Conservation (phyloP, 2,888 invertebrate genomes). For the Coenonympha glycerion region DNA sequence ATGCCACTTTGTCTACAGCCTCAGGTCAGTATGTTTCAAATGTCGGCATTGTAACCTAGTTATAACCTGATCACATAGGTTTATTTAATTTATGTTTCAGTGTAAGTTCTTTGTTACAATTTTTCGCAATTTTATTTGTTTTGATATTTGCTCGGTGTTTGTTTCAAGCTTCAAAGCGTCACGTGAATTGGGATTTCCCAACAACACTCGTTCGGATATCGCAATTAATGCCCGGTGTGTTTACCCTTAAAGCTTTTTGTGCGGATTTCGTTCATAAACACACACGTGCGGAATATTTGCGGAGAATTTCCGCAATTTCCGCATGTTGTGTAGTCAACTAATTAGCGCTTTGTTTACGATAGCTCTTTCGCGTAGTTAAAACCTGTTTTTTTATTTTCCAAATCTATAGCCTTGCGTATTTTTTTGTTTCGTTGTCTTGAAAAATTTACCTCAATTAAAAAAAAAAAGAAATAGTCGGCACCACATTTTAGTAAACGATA, state of each 20-base stretch:
- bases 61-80: too few relatives aligned
- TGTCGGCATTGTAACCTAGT: not conserved
- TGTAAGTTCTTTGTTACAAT: too few relatives aligned
- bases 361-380: conserved; percentile 3
- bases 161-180: not conserved
- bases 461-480: too few relatives aligned
- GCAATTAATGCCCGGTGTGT: conserved; percentile 21
- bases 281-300: not conserved
- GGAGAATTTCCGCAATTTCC: conserved; percentile 2
- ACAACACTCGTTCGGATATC: conserved; percentile 19
- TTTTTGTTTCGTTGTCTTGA: not conserved
- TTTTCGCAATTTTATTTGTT: too few relatives aligned
- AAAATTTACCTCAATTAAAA: too few relatives aligned
- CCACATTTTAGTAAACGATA: too few relatives aligned
- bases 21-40: too few relatives aligned
- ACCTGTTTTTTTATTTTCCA: not conserved
- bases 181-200: conserved; percentile 15
- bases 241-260: conserved; percentile 18
- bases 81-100: too few relatives aligned
- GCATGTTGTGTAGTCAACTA: not conserved
- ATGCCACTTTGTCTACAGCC: too few relatives aligned
- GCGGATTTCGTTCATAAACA: conserved; percentile 3
- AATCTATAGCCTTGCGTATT: not conserved
- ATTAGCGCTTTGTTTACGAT: conserved; percentile 6
- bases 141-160: not conserved